These are phyloP conservation scores for Amazona guildingii DNA, from an alignment of 2,113 vertebrate genomes.

Conservation along the genomic window DNA sequence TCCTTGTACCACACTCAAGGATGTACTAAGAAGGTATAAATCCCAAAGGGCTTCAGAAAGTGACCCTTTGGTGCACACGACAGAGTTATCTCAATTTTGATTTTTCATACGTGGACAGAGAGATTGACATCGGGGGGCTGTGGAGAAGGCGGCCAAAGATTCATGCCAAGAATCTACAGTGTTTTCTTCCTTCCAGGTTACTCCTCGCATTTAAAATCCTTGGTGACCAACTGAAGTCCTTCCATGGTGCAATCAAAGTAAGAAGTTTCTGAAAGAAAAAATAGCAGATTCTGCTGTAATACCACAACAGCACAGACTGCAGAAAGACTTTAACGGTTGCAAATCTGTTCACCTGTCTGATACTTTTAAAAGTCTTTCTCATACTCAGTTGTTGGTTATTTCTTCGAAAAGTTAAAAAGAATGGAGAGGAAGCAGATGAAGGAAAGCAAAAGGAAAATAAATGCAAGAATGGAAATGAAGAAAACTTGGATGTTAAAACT, in stretches of 20 bases:
- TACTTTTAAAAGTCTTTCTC: not conserved
- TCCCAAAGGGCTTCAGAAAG: not conserved
- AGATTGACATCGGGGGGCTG: rapidly evolving
- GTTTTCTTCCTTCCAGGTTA: not conserved
- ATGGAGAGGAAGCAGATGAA: not conserved
- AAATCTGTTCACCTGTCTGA: not conserved
- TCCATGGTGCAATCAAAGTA: not conserved
- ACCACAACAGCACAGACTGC: not conserved
- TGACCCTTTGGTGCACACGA: not conserved
- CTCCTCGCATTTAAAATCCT: not conserved
- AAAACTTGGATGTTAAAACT: not conserved
- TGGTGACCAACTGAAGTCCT: not conserved
- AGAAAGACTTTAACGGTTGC: not conserved
- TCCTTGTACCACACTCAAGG: not conserved
- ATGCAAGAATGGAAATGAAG: not conserved
- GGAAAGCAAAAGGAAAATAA: not conserved
- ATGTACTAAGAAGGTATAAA: not conserved
- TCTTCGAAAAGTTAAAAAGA: not conserved
- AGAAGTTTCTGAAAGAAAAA: conserved; percentile 47
- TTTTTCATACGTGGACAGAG: not conserved
- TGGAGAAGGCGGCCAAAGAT: not conserved
- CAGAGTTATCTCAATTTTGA: not conserved
- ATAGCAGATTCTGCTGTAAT: not conserved
- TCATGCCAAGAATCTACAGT: not conserved
- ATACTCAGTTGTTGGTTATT: not conserved